Evolutionary conservation across 2,113 vertebrate species (phyloP).

Genomic region (Oncorhynchus gorbuscha): DNA sequence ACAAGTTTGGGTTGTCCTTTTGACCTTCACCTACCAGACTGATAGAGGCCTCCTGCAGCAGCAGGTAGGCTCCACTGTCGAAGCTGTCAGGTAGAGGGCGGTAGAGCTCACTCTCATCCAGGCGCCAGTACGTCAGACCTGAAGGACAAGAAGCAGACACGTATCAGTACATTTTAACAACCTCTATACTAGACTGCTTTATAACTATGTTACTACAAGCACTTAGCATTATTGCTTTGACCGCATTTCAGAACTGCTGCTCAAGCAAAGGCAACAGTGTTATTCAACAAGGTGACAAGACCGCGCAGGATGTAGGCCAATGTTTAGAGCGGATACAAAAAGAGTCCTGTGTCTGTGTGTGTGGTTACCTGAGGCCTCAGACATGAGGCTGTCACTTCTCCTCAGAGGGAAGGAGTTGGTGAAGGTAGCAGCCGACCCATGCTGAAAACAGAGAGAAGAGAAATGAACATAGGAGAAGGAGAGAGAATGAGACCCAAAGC

Average conservation of each 20-base stretch:
- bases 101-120: conserved; percentile 84
- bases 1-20: too few species aligned
- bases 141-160: not conserved
- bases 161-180: not conserved
- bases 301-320: not conserved
- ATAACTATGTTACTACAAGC: not conserved
- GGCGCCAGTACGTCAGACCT: conserved; percentile 90
- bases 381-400: conserved; percentile 79
- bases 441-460: conserved; percentile 68
- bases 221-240: too few species aligned
- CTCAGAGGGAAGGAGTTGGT: conserved; percentile 76
- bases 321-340: too few species aligned
- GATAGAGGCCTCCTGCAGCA: conserved; percentile 64
- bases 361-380: conserved; percentile 88
- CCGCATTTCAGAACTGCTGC: too few species aligned
- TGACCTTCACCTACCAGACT: conserved; percentile 69
- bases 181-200: not conserved
- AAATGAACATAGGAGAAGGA: conserved; percentile 23
- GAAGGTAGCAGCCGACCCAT: conserved; percentile 56
- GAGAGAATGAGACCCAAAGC: not conserved
- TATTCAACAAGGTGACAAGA: not conserved
- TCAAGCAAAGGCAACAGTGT: not conserved
- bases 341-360: not conserved
- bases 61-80: conserved; percentile 65
- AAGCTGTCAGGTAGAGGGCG: conserved; percentile 81